Base-by-base conservation (phyloP, 2,888 invertebrate genomes). In the Dexiosoma caninum region DNA sequence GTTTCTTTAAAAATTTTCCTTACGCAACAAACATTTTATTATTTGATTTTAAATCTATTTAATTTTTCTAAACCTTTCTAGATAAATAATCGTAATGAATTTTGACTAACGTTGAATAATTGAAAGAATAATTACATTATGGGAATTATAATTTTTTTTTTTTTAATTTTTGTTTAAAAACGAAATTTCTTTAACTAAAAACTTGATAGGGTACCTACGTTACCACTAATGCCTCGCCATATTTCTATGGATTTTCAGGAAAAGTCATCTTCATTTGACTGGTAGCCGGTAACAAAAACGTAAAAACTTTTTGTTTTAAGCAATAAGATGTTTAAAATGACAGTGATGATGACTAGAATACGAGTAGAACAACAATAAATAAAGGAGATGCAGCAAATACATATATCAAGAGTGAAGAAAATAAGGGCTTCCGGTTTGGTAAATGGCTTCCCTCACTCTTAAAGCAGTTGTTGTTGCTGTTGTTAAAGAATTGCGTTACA, bases 381-480 rank as follows among this genome's bases (percentile, higher is more conserved):
- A 53, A 57, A 30, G 35, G 49, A 60, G 74, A 75, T 79, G 80
- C 76, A 80, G 59, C 80, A 76, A 76, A 80, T 71, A 71, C 46
- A 66, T 80, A 71, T 53, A 66, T 80, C 80, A 80, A 71, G 59
- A 76, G 64, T 76, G 71, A 37, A 70, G 66, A 80, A 76, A 71
- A 76, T 80, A 76, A 71, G 76, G 76, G 80, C 76, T 80, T 80
- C 80, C 80, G 76, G 76, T 70, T 46, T 14, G 60, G 37, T 51
- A 66, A 76, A 80, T 66, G 76, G 75, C 79, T 80, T 76, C 80
- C 70, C 66, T 60, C 9, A 16, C 23, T 67, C 40, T 37, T 35
- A 59, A 42, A n/a, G 42, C 55, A 71, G 21, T 53, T 42, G 21
- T 49, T 57, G 30, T 49, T 60, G 9, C 46, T 64, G 10, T n/a